Percentiles rank a stretch among this genome's conserved stretches.
Conservation (phyloP, 2,888 invertebrate genomes). For the Rhimphoctona megacephalus region DNA sequence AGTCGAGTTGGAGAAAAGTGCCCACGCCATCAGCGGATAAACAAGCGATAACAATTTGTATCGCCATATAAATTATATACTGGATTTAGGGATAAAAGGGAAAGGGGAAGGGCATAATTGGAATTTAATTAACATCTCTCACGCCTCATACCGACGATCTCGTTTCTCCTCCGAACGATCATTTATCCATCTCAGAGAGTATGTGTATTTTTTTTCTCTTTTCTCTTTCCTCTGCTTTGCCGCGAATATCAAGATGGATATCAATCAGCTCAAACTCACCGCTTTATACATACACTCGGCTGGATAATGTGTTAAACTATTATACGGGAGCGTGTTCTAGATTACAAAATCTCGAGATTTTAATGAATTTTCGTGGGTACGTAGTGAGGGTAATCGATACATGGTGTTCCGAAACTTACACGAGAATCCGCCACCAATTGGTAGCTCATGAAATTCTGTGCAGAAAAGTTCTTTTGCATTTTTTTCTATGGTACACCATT, state of each 20-base stretch:
- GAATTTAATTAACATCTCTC: conserved; percentile 61
- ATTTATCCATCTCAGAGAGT: conserved; percentile 7
- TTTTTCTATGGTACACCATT: neutral
- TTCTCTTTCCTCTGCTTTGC: conserved; percentile 6
- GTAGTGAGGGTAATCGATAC: conserved; percentile 10
- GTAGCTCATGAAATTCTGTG: neutral
- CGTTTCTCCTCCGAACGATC: conserved; percentile 47
- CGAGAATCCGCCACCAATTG: neutral
- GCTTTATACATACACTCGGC: neutral
- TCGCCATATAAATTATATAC: conserved; percentile 41
- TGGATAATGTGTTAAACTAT: conserved; percentile 46
- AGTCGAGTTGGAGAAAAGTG: conserved; percentile 1
- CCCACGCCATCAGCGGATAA: conserved; percentile 47
- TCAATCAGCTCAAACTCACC: conserved; percentile 35
- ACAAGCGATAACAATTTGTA: conserved; percentile 50
- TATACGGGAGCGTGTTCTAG: conserved; percentile 42
- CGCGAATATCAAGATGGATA: conserved; percentile 55
- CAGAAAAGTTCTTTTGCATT: neutral
- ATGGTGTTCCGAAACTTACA: neutral
- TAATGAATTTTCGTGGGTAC: conserved; percentile 65
- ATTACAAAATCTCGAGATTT: conserved; percentile 67
- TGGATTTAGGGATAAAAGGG: neutral
- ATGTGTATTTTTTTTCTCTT: conserved; percentile 1
- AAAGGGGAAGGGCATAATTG: conserved; percentile 45
- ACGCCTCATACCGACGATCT: conserved; percentile 39